These are phyloP conservation scores for Vidua macroura DNA, from an alignment of 2,113 vertebrate genomes.

Conservation along the genomic window DNA sequence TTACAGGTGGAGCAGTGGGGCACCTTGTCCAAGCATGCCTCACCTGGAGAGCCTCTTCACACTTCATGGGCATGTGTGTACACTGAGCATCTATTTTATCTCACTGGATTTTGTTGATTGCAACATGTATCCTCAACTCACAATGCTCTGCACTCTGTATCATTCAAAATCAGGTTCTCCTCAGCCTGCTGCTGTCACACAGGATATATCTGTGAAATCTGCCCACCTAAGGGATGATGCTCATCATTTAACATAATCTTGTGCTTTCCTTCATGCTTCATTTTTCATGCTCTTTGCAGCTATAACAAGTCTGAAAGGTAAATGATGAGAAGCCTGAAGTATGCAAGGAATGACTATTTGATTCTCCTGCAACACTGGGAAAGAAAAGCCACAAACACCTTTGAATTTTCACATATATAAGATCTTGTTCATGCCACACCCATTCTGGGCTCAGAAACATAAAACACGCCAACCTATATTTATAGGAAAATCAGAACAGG, in stretches of 20 bases:
- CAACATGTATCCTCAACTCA: not conserved
- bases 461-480: not conserved
- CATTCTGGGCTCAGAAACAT: not conserved
- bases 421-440: not conserved
- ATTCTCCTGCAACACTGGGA: not conserved
- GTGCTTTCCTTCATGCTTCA: not conserved
- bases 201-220: not conserved
- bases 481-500: not conserved
- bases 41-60: not conserved
- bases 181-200: not conserved
- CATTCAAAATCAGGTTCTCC: not conserved
- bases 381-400: not conserved
- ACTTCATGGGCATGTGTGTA: rapidly evolving
- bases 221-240: not conserved
- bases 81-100: not conserved
- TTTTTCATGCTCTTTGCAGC: not conserved
- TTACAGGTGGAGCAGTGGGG: not conserved
- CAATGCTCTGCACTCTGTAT: not conserved
- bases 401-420: not conserved
- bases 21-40: rapidly evolving
- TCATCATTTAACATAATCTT: not conserved
- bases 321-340: not conserved
- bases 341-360: not conserved
- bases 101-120: not conserved
- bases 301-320: not conserved